Base-by-base conservation (phyloP, 2,797 vertebrate species). In the Intellagama lesueurii region DNA sequence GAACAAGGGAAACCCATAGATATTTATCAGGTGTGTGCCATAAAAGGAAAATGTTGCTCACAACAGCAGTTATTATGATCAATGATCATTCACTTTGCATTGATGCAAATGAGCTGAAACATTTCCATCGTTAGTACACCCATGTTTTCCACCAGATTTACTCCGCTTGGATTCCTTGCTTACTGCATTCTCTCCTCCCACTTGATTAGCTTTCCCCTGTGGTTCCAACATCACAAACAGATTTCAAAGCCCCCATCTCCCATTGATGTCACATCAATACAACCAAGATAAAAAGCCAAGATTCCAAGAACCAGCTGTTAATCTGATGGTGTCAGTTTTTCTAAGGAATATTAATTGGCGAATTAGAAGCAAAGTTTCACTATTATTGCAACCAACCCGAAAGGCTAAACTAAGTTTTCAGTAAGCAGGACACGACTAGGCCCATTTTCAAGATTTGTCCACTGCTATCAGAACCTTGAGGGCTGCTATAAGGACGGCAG, bases 181-280 rank as follows among this genome's bases (percentile, higher is more conserved):
- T 78, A 28, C 66, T 87, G 49, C n/a, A n/a, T 32, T 60, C 32
- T 86, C 9, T 17, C 73, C 81, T 70, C 19, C 35, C 11, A 30
- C 75, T 88, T 91, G 79, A 69, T 78, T 82, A 64, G 73, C 40
- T 83, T 26, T 83, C 64, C 80, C 73, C 56, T 0, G 0, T 87
- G 66, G 91, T 90, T 47, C 24, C 19, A 26, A 52, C 89, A 90
- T 2, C 91, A 83, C 60, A 95, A 93, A 89, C 77, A 85, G 88
- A 85, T 85, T 94, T 93, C 92, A 92, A 93, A 94, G 91, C 85
- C 56, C 47, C 40, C 0, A 0, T 88, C 72, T 91, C 90, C 44
- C 89, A 88, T 35, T 92, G 92, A 93, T 91, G 90, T 94, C 86
- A 91, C 94, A 88, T 93, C 93, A 94, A 90, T 92, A 88, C 92